Conservation (phyloP, 2,113 vertebrate genomes). For the Brevimyrus niger region DNA sequence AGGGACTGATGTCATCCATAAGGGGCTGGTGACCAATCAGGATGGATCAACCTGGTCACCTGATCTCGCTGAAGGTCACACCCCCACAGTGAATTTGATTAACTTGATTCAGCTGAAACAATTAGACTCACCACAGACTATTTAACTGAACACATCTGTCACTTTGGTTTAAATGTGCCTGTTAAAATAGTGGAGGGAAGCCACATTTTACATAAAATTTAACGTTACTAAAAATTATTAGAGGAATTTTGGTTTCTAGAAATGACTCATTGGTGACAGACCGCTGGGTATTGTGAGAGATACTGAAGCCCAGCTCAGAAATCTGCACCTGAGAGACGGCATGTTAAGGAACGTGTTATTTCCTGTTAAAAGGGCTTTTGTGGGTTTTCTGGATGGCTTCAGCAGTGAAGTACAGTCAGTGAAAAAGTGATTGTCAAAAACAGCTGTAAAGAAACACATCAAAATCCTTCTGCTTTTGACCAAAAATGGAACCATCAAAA, state of each 20-base stretch:
- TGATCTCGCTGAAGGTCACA: background rate
- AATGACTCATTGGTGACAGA: background rate
- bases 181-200: background rate
- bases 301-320: background rate
- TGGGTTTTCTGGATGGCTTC: background rate
- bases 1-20: background rate
- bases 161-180: background rate
- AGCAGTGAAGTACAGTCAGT: background rate
- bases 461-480: background rate
- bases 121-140: background rate
- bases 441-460: background rate
- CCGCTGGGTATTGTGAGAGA: background rate
- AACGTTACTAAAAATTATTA: background rate
- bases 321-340: background rate
- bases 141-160: background rate
- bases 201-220: background rate
- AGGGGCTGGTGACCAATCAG: background rate
- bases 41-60: background rate
- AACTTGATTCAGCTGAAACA: background rate
- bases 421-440: conserved; percentile 10
- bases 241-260: background rate
- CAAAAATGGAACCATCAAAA: conserved; percentile 2
- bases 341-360: background rate
- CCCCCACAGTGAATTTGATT: background rate
- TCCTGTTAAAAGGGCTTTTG: background rate